phyloP scores from a whole-genome alignment of 37 sponge, comb jelly and placozoan species.

The Tethya wilhelma region DNA sequence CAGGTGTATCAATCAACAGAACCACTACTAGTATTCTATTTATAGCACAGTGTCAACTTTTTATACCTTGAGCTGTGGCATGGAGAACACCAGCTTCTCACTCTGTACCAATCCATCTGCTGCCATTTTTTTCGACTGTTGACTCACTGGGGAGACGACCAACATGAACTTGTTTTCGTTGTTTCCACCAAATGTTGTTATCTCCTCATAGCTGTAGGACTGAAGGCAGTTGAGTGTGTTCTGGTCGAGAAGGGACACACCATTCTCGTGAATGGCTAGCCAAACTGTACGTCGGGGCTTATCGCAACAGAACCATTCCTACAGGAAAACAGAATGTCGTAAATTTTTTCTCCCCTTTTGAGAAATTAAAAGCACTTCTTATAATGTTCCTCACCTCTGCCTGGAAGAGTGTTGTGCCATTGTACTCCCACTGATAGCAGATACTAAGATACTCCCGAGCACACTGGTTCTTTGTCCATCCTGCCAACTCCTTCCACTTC shows the following conservation, averaged over 20 bases:
- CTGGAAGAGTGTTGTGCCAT: conserved; percentile 46
- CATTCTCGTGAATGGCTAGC: conserved; percentile 49
- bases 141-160: conserved; percentile 24
- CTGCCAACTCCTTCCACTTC: conserved; percentile 34
- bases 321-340: background rate
- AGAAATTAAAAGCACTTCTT: background rate
- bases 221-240: background rate
- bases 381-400: conserved; percentile 43
- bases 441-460: conserved; percentile 22
- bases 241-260: conserved; percentile 29
- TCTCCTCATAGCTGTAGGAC: conserved; percentile 25
- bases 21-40: background rate
- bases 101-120: background rate
- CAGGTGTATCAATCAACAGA: background rate
- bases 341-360: background rate
- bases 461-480: conserved; percentile 27
- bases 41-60: background rate
- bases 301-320: background rate
- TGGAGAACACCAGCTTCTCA: conserved; percentile 49
- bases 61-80: conserved; percentile 47
- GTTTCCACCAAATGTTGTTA: conserved; percentile 53
- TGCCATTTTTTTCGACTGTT: background rate
- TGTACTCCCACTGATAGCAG: conserved; percentile 35
- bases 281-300: conserved; percentile 14
- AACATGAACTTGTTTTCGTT: conserved; percentile 48